Conservation (phyloP, 2,888 invertebrate species). For the Globia sparganii region DNA sequence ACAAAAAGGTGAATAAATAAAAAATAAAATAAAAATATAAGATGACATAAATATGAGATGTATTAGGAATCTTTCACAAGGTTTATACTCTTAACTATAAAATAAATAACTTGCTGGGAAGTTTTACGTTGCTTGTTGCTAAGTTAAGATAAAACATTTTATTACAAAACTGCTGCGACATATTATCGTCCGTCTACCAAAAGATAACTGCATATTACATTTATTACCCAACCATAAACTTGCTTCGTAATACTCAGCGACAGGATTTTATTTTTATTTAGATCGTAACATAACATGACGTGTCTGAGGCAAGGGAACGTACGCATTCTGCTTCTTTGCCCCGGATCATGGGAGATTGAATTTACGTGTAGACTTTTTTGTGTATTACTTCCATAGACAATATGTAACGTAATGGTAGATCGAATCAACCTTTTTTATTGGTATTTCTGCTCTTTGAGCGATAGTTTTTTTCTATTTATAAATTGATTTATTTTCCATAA, state of each 20-base stretch:
- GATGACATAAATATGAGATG: neutral
- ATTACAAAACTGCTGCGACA: slow-evolving; percentile 9
- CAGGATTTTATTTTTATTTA: slow-evolving; percentile 58
- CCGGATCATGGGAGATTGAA: slow-evolving; percentile 71
- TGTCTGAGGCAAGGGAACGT: slow-evolving; percentile 46
- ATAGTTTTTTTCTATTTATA: slow-evolving; percentile 20
- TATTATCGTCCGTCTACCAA: neutral
- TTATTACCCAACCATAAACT: slow-evolving; percentile 34
- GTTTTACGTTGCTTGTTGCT: neutral
- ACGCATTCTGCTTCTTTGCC: slow-evolving; percentile 65
- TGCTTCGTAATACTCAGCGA: slow-evolving; percentile 29
- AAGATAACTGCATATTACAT: slow-evolving; percentile 26
- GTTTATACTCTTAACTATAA: neutral
- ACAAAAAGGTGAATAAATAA: no score
- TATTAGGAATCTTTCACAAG: neutral
- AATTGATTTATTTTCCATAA: slow-evolving; percentile 17
- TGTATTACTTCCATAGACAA: slow-evolving; percentile 54
- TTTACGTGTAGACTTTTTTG: slow-evolving; percentile 57
- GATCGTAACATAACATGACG: slow-evolving; percentile 57
- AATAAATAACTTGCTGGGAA: neutral
- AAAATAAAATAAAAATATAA: neutral
- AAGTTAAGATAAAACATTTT: neutral
- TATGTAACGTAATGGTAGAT: slow-evolving; percentile 35
- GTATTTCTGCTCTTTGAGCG: slow-evolving; percentile 23
- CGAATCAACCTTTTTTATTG: slow-evolving; percentile 46